Evolutionary conservation across 2,797 vertebrate species (phyloP).

Genomic region (Amphiprion clarkii): DNA sequence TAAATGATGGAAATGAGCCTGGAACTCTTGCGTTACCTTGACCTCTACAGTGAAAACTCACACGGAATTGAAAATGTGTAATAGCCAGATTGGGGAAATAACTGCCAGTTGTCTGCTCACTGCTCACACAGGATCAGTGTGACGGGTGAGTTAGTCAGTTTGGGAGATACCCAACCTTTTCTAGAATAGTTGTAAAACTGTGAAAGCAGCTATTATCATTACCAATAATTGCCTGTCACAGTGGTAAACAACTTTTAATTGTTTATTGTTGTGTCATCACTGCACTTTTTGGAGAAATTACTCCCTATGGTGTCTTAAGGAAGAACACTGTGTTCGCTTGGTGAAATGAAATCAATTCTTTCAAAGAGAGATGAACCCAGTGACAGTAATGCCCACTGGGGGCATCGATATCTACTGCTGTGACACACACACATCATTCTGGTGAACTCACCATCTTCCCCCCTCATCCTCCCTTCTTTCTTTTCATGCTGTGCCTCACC

Average conservation of each 20-base stretch:
- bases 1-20: constrained; percentile 30
- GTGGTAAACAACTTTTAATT: constrained; percentile 27
- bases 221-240: constrained; percentile 3
- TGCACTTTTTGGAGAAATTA: constrained; percentile 11
- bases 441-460: constrained; percentile 13
- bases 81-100: neutral
- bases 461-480: constrained; percentile 30
- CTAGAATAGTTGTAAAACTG: neutral
- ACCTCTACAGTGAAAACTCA: neutral
- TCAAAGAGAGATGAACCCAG: constrained; percentile 53
- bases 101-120: neutral
- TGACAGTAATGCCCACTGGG: constrained; percentile 55
- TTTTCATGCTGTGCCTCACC: constrained; percentile 20
- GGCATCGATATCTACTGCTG: constrained; percentile 55
- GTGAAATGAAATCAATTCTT: constrained; percentile 65
- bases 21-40: neutral
- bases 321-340: constrained; percentile 39
- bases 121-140: too few species aligned
- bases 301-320: constrained; percentile 24
- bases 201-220: neutral
- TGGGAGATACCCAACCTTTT: neutral
- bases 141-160: neutral
- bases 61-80: constrained; percentile 11
- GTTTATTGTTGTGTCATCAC: constrained; percentile 26
- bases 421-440: constrained; percentile 45